Evolutionary conservation across 2,113 vertebrate genomes (phyloP).

Genomic region (Pedionomus torquatus): DNA sequence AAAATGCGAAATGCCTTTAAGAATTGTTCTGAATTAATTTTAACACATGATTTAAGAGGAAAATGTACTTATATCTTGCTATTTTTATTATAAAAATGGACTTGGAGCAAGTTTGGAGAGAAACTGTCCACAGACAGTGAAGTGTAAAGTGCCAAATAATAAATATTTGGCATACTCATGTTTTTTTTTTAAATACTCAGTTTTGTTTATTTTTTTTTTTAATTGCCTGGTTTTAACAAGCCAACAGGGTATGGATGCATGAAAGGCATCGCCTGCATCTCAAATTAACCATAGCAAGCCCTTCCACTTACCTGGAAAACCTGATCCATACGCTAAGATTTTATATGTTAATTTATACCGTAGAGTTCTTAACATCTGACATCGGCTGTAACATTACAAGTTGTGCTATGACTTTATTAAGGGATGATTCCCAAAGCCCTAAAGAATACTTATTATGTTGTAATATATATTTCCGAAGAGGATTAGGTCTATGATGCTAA

Average conservation of each 20-base stretch:
- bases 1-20: not conserved
- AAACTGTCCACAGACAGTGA: not conserved
- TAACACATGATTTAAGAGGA: not conserved
- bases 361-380: conserved; percentile 63
- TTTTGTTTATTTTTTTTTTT: too few relatives aligned
- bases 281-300: conserved; percentile 7
- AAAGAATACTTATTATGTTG: conserved; percentile 61
- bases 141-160: not conserved
- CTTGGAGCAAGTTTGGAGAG: not conserved
- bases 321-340: not conserved
- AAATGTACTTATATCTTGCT: not conserved
- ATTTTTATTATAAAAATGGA: not conserved
- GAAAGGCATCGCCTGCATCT: not conserved
- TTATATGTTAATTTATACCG: conserved; percentile 56
- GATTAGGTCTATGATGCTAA: conserved; percentile 63
- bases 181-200: too few relatives aligned
- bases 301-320: conserved; percentile 43
- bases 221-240: not conserved
- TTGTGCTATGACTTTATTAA: conserved; percentile 66
- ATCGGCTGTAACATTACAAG: conserved; percentile 39
- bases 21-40: not conserved
- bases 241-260: not conserved
- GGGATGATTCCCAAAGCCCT: conserved; percentile 58
- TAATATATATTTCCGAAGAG: conserved; percentile 65
- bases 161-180: too few relatives aligned